Evolutionary conservation across 2,888 invertebrate genomes (phyloP).

Genomic region (Himalopsyche anomala): DNA sequence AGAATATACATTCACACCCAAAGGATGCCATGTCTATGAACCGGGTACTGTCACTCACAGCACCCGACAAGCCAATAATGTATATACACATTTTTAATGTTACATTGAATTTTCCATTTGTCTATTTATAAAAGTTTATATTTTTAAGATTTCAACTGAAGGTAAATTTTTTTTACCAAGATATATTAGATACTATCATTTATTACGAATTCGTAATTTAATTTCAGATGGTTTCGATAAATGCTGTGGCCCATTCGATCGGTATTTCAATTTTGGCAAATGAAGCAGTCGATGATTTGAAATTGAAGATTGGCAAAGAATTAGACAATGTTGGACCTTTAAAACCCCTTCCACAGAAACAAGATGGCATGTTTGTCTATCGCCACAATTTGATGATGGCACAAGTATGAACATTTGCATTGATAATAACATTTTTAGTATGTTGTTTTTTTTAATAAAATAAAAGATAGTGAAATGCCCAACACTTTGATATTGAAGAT

Average conservation of each 20-base stretch:
- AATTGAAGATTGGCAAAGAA: slow-evolving; percentile 69
- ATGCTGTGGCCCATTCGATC: slow-evolving; percentile 78
- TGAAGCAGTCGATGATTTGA: slow-evolving; percentile 72
- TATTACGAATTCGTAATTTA: slow-evolving; percentile 67
- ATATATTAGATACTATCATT: too few species aligned
- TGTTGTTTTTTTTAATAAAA: too few species aligned
- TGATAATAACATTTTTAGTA: too few species aligned
- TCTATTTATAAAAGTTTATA: too few species aligned
- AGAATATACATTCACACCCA: slow-evolving; percentile 82
- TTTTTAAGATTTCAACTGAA: too few species aligned
- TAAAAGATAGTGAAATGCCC: too few species aligned
- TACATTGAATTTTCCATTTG: too few species aligned
- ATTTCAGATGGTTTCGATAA: slow-evolving; percentile 74
- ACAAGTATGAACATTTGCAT: slow-evolving; percentile 68
- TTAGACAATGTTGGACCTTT: slow-evolving; percentile 64
- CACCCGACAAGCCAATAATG: slow-evolving; percentile 65
- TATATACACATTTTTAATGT: slow-evolving; percentile 60
- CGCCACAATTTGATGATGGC: slow-evolving; percentile 72
- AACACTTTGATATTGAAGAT: neutral
- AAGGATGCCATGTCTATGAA: slow-evolving; percentile 88
- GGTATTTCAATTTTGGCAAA: slow-evolving; percentile 76
- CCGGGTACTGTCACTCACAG: slow-evolving; percentile 67
- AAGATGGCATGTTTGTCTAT: slow-evolving; percentile 69
- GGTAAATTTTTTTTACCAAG: too few species aligned
- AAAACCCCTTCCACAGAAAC: slow-evolving; percentile 61